Percentiles rank a stretch among this genome's conserved stretches.
These are phyloP conservation scores for Montifringilla adamsi DNA, from an alignment of 2,113 vertebrate species.

Conservation along the genomic window DNA sequence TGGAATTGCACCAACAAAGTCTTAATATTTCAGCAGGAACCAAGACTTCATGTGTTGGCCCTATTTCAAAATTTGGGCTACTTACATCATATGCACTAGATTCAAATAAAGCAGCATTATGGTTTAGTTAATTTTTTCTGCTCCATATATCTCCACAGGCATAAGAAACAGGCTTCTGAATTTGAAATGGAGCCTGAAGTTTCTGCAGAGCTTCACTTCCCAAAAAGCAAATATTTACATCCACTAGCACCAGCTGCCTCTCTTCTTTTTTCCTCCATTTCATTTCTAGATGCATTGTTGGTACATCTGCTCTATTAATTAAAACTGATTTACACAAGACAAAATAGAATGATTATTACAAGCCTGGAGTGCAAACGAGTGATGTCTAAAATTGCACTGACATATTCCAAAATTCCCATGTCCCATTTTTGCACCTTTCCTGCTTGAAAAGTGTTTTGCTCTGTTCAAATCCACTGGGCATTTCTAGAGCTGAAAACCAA, in stretches of 20 bases:
- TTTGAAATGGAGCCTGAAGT: conserved; percentile 14
- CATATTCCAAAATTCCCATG: conserved; percentile 13
- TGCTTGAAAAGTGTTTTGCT: conserved; percentile 33
- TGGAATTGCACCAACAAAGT: neutral
- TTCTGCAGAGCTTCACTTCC: conserved; percentile 22
- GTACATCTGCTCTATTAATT: conserved; percentile 68
- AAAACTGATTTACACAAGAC: conserved; percentile 56
- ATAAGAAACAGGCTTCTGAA: neutral
- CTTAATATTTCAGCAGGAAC: conserved; percentile 27
- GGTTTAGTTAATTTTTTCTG: conserved; percentile 10
- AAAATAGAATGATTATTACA: conserved; percentile 58
- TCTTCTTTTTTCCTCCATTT: neutral
- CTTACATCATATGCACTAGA: neutral
- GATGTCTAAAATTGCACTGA: neutral
- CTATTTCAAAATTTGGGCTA: neutral
- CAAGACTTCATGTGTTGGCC: neutral
- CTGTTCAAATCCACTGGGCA: neutral
- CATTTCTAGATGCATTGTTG: conserved; percentile 52
- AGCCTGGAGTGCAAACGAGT: neutral
- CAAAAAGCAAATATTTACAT: conserved; percentile 44
- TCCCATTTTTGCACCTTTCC: conserved; percentile 26
- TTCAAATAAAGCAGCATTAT: neutral
- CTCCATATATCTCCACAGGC: conserved; percentile 9
- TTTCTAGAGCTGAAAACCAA: neutral
- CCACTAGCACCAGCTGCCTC: conserved; percentile 36